These are phyloP conservation scores for Neolamprologus variostigma DNA, from an alignment of 2,113 vertebrate species.

Conservation along the genomic window DNA sequence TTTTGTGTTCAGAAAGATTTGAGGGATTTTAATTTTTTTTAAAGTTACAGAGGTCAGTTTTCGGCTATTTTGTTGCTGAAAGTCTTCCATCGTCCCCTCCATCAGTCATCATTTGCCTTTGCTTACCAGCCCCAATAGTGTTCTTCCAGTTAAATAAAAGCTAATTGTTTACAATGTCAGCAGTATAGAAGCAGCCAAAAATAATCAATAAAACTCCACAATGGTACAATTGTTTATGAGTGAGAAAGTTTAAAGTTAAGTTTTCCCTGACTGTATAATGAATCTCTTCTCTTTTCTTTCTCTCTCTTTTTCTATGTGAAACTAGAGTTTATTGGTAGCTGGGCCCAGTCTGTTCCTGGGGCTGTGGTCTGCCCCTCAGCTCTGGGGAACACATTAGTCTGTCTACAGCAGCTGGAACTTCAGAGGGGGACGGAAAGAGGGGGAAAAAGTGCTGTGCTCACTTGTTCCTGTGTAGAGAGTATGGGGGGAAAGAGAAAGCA, in stretches of 20 bases:
- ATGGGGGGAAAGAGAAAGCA: background rate
- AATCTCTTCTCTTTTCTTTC: background rate
- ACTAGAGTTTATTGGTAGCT: conserved; percentile 48
- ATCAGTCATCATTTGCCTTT: background rate
- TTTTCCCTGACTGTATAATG: background rate
- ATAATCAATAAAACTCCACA: conserved; percentile 14
- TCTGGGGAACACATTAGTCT: conserved; percentile 70
- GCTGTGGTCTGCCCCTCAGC: conserved; percentile 44
- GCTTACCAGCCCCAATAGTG: background rate
- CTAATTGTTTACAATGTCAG: background rate
- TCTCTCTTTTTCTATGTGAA: conserved; percentile 18
- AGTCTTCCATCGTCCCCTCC: background rate
- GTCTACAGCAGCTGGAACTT: conserved; percentile 59
- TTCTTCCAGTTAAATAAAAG: background rate
- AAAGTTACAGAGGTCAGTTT: background rate
- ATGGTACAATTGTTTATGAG: conserved; percentile 12
- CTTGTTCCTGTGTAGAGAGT: conserved; percentile 29
- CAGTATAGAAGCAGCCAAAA: background rate
- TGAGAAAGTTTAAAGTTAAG: background rate
- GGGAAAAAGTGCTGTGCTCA: conserved; percentile 17
- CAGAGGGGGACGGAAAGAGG: conserved; percentile 20
- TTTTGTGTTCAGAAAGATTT: background rate
- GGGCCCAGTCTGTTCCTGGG: conserved; percentile 16
- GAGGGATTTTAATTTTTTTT: background rate
- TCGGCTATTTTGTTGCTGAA: background rate